Percentiles rank a stretch among this genome's conserved stretches.
These are phyloP conservation scores for Cercocebus atys DNA, from an alignment of 2,113 vertebrate species.

Conservation along the genomic window DNA sequence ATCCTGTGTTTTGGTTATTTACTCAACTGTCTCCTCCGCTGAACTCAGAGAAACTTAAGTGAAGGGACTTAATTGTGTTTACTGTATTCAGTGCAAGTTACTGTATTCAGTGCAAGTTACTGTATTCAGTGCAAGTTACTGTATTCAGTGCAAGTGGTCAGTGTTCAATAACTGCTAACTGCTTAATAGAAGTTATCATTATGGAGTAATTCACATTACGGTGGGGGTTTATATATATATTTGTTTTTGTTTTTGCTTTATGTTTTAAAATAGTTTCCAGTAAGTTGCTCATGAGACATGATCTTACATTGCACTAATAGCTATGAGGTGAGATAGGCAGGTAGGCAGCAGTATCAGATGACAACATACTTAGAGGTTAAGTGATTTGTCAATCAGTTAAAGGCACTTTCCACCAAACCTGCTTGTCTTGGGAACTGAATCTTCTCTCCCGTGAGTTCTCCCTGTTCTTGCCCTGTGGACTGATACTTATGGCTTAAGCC, in stretches of 20 bases:
- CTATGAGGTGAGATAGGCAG: background rate
- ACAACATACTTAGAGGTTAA: background rate
- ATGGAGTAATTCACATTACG: background rate
- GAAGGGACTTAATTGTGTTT: background rate
- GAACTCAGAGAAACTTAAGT: background rate
- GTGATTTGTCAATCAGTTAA: background rate
- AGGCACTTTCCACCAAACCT: background rate
- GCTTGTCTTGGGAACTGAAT: background rate
- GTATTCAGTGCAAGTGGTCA: background rate
- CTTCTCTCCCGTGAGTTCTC: background rate
- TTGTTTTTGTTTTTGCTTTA: background rate
- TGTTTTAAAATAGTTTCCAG: conserved; percentile 1
- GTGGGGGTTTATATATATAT: background rate
- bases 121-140: background rate
- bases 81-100: background rate
- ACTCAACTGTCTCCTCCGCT: background rate
- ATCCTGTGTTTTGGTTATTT: background rate
- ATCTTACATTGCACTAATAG: background rate
- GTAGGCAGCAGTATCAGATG: background rate
- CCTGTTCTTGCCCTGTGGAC: background rate
- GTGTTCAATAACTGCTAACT: background rate
- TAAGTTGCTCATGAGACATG: background rate
- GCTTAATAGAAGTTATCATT: background rate
- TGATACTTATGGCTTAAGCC: background rate
- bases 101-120: background rate